Base-by-base conservation (phyloP, 2,888 invertebrate genomes). In the Hypsopygia costalis region DNA sequence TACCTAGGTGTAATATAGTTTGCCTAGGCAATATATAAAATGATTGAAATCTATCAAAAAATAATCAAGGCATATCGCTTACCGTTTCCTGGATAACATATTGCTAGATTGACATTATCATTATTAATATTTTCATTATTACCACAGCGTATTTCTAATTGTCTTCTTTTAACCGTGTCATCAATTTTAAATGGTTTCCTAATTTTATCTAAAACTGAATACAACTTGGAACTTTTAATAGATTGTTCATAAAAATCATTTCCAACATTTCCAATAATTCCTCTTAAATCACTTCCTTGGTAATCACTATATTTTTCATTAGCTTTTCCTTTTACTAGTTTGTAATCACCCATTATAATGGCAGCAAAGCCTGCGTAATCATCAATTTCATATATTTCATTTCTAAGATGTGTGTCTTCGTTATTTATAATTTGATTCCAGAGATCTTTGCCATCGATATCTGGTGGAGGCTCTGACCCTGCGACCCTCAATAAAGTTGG, bases 401-500 rank as follows among this genome's bases (percentile, higher is more conserved):
- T 49, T 49, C 86, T 71, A 28, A 59, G n/a, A n/a, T n/a, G 49
- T 0, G 82, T 80, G 6, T 56, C 40, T 28, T 49, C 47, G 40
- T 81, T 74, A 27, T 51, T 40, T 21, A 62, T 47, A n/a, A 88
- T 77, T 27, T 58, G 66, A 34, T 74, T 51, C 88, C 88, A 88
- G 6, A 75, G 65, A 52, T 82, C 64, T 8, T 76, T 49, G 5
- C 88, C 87, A 53, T 86, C 82, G 11, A 87, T 67, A 32, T 60
- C 53, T 11, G 46, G 11, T 2, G 81, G 79, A 3, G 59, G 28
- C 11, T 65, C 46, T 32, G 57, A 55, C 25, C 77, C 80, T n/a
- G 65, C 70, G 10, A 82, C 85, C 36, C 52, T 55, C 32, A 90
- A 70, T 5, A 93, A 76, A 0, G 97, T 97, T 0, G 97, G 96